Evolutionary conservation across 2,888 invertebrate genomes (phyloP), one percentile per base, ranked within the genome.

Genomic region (Clistopyga incitator): DNA sequence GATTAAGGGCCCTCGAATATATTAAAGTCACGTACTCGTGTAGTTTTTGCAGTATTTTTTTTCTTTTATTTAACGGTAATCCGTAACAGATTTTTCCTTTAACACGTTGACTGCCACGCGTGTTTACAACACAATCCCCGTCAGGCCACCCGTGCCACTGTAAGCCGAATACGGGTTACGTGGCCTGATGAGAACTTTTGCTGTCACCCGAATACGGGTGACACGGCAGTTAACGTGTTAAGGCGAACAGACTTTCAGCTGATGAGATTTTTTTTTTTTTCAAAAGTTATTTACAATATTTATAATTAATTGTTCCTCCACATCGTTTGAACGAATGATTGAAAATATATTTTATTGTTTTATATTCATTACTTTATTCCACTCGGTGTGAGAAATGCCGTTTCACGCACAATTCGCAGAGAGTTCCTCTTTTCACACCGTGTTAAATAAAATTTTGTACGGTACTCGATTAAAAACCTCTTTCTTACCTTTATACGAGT

Each of bases 1-100:
- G 71, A 70, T 78, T 71, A 71, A 78, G 54, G 71, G 52, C 54
- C 54, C 64, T 54, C 64, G 70, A 78, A 78, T 78, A 71, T 78
- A 71, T 78, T 71, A 71, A 18, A 71, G 64, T 78, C 78, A 64
- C 54, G 71, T 42, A 64, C 52, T 42, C 71, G 13, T 38, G 64
- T 45, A 64, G 64, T 78, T 71, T 78, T 50, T 64, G 2, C 6
- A 18, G 15, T 29, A 13, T 20, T 52, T 64, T 52, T 64, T 71
- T 71, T n/a, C 3, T 61, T n/a, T 29, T 61, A 10, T 61, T 29
- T 20, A 18, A 52, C 45, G 20, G 2, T 20, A 18, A 3, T 10
- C n/a, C 2, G 20, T 3, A 64, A 3, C 10, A 38, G 20, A 64
- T 64, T 42, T 18, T 10, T 1, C 20, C 38, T 38, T 38, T 18